These are phyloP conservation scores for Gibbula magus DNA, from an alignment of 2,888 invertebrate species.

Conservation along the genomic window DNA sequence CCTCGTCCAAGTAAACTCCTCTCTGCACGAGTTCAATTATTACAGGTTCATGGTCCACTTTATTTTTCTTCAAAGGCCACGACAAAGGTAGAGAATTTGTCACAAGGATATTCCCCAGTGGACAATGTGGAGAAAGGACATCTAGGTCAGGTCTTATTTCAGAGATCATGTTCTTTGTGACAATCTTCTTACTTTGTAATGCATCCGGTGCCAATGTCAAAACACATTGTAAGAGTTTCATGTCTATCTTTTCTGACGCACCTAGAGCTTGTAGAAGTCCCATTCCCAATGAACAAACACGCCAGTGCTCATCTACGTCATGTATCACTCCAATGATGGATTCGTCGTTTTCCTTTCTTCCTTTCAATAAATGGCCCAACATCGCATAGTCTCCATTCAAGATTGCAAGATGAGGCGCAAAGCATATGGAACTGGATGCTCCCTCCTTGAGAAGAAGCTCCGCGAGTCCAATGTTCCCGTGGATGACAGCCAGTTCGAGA, in stretches of 20 bases:
- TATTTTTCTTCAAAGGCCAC: neutral
- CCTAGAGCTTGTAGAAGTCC: slow-evolving; percentile 34
- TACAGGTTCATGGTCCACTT: slow-evolving; percentile 12
- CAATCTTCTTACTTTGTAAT: slow-evolving; percentile 26
- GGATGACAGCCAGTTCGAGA: slow-evolving; percentile 36
- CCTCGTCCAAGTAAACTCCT: slow-evolving; percentile 33
- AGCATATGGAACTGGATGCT: slow-evolving; percentile 37
- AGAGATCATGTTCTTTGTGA: slow-evolving; percentile 35
- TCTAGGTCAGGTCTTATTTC: slow-evolving; percentile 28
- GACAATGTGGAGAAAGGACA: neutral
- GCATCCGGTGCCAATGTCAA: slow-evolving; percentile 18
- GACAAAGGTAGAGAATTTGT: slow-evolving; percentile 19
- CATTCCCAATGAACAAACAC: slow-evolving; percentile 34
- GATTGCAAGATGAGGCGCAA: slow-evolving; percentile 38
- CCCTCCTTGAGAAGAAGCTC: slow-evolving; percentile 27
- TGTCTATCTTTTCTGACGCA: neutral
- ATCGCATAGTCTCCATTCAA: slow-evolving; percentile 23
- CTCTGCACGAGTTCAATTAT: slow-evolving; percentile 32
- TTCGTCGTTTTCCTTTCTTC: slow-evolving; percentile 30
- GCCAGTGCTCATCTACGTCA: slow-evolving; percentile 28
- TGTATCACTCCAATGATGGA: slow-evolving; percentile 33
- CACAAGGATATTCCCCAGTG: neutral
- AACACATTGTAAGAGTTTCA: slow-evolving; percentile 21
- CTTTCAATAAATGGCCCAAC: slow-evolving; percentile 20
- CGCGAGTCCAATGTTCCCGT: slow-evolving; percentile 26